Evolutionary conservation across 2,888 invertebrate genomes (phyloP), one percentile per base, ranked within the genome.

Genomic region (Lysandra bellargus): DNA sequence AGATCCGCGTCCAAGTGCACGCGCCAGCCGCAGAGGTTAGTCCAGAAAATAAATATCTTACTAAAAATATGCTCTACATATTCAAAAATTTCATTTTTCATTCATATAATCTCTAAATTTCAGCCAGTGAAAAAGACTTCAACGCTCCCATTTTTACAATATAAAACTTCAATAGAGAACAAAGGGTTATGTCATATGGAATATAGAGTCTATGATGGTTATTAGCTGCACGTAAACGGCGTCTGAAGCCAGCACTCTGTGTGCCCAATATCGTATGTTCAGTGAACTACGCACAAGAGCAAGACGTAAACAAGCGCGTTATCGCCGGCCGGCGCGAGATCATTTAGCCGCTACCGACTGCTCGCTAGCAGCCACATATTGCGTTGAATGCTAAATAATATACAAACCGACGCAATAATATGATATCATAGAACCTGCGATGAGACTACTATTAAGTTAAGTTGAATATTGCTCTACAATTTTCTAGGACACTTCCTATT

Each of bases 21-120:
- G 96, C 97, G 78, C 96, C 96, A 83, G 97, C 96, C 83, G 95
- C 95, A 86, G 98, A 98, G 96, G 98, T 98, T 86, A 95, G 96
- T 95, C 77, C 79, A 80, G 74, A 80, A 81, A 81, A 80, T 57
- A 64, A 30, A 30, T 64, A 14, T 3, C 30, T 30, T 7, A 23
- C 17, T 17, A 69, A 23, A 78, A 12, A 49, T 30, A 53, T 14
- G 1, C 7, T 33, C 17, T 7, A 23, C 14, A 69, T 30, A 17
- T 69, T 78, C 5, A 33, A 37, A 69, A 17, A 2, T 14, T 33
- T 5, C 69, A 33, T 33, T 69, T 64, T 64, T 23, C 64, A 64
- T 64, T 30, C 57, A 61, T 61, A 4, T 64, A 12, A 12, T 64
- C 64, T 64, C 64, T 30, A 12, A 37, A 23, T 33, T 69, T 69